Percentiles rank a stretch among this genome's conserved stretches.
These are phyloP conservation scores for Lutjanus campechanus DNA, from an alignment of 2,797 vertebrate species.

Conservation along the genomic window DNA sequence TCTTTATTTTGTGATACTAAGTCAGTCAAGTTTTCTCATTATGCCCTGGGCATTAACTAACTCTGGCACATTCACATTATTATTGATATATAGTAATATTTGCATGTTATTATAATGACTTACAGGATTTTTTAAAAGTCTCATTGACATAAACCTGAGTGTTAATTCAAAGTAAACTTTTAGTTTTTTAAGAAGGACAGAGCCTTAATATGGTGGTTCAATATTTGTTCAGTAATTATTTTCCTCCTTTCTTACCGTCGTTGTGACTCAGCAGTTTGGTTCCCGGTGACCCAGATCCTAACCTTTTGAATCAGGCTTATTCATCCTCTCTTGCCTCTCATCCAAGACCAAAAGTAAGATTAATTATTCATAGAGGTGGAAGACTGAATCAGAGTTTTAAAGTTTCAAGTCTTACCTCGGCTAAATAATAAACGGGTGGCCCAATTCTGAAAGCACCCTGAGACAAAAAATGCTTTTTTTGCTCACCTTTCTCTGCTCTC, in stretches of 20 bases:
- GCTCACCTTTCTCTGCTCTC: constrained; percentile 15
- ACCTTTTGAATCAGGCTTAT: constrained; percentile 26
- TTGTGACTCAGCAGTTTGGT: constrained; percentile 53
- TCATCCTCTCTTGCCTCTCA: constrained; percentile 4
- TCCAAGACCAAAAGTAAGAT: constrained; percentile 18
- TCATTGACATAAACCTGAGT: too few species aligned
- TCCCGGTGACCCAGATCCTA: constrained; percentile 37
- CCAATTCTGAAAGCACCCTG: constrained; percentile 34
- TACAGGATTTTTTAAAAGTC: too few species aligned
- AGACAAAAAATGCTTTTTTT: constrained; percentile 14
- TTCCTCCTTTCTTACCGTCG: background rate
- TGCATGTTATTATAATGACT: too few species aligned
- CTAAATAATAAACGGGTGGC: constrained; percentile 55
- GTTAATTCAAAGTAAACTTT: background rate
- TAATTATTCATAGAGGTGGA: constrained; percentile 63
- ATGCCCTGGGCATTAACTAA: too few species aligned
- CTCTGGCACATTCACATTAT: too few species aligned
- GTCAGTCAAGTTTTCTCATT: too few species aligned
- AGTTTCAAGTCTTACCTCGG: constrained; percentile 38
- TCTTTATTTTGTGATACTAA: too few species aligned
- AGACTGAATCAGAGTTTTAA: constrained; percentile 38
- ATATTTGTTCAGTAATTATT: constrained; percentile 4
- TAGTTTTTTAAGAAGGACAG: background rate
- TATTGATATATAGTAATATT: too few species aligned
- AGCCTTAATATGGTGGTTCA: background rate